Conservation (phyloP, 2,797 vertebrate genomes). For the Rallus crepitans region DNA sequence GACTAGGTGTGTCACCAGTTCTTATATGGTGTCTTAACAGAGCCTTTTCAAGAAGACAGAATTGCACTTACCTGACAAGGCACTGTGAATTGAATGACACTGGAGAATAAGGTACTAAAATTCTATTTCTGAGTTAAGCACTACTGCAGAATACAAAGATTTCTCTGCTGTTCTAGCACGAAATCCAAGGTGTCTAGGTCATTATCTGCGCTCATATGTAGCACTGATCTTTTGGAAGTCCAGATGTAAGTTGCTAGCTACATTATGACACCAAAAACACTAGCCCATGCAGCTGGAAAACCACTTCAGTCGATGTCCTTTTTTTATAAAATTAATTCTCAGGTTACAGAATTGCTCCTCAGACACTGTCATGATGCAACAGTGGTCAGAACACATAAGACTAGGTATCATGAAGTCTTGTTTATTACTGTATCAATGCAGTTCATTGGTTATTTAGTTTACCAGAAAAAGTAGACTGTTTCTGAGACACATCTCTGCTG, state of each 20-base stretch:
- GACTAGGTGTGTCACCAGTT: neutral
- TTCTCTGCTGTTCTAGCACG: neutral
- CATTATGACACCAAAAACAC: neutral
- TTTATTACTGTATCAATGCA: neutral
- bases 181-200: neutral
- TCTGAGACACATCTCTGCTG: neutral
- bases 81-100: neutral
- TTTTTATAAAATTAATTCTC: neutral
- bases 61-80: neutral
- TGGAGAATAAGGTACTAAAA: neutral
- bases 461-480: neutral
- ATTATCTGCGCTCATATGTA: neutral
- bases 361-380: neutral
- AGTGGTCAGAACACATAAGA: neutral
- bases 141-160: neutral
- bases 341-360: neutral
- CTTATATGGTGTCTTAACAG: neutral
- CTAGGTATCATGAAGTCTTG: neutral
- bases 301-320: neutral
- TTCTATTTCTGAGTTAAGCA: neutral
- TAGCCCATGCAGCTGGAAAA: neutral
- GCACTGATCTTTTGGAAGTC: neutral
- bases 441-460: neutral
- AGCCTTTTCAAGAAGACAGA: neutral
- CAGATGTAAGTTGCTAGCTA: neutral